Evolutionary conservation across 2,888 invertebrate species (phyloP).

Genomic region (Idaea dimidiata): DNA sequence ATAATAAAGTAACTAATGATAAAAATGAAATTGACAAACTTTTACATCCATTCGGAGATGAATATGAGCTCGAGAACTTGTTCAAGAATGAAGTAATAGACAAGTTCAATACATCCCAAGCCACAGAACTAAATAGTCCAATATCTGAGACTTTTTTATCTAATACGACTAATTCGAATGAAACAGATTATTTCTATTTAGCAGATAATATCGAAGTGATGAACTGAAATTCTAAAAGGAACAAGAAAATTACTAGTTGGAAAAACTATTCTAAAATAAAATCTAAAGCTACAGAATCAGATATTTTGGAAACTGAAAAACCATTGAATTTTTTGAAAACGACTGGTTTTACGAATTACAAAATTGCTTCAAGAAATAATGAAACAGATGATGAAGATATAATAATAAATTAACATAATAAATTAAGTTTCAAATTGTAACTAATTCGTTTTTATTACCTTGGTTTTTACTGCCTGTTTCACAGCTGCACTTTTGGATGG

Average conservation of each 20-base stretch:
- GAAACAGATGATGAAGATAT: neutral
- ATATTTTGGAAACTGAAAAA: neutral
- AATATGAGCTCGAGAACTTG: neutral
- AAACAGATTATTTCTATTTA: slow-evolving; percentile 10
- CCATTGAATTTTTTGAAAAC: neutral
- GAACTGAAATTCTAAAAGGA: neutral
- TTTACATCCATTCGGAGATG: neutral
- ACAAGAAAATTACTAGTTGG: neutral
- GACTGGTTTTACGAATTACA: slow-evolving; percentile 7
- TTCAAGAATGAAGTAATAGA: neutral
- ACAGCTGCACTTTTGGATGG: too few species aligned
- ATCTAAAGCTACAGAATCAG: neutral
- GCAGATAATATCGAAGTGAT: slow-evolving; percentile 1
- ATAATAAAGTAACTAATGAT: neutral
- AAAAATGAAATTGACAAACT: neutral
- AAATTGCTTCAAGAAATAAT: slow-evolving; percentile 6
- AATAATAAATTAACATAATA: neutral
- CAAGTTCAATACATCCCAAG: neutral
- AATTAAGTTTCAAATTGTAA: slow-evolving; percentile 1
- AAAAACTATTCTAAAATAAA: neutral
- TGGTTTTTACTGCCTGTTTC: too few species aligned
- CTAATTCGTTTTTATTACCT: neutral
- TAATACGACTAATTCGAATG: neutral
- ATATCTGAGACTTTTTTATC: neutral
- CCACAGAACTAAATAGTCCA: neutral